Base-by-base conservation (phyloP, 1,140 invertebrate genomes). In the Drosophila grimshawi region DNA sequence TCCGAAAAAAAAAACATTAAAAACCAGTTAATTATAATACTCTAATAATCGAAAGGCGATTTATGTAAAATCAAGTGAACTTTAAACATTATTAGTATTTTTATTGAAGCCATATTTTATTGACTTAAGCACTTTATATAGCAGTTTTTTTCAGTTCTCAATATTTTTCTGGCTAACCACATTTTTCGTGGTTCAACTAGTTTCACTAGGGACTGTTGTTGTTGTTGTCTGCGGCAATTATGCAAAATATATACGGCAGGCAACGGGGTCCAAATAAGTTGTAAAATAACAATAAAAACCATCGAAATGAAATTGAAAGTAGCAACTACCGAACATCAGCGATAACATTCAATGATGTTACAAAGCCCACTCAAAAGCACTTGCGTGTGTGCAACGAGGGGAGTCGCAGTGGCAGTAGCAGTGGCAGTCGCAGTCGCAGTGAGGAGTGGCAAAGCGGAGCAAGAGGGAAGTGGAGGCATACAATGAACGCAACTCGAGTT, bases 271-370 rank as follows among this genome's bases (percentile, higher is more conserved):
- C 82, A 81, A 86, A 79, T 83, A 82, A 86, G 83, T 88, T 88
- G 82, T 82, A 86, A 86, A 81, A 81, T 81, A 71, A 83, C 83
- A 83, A 88, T 83, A 80, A 86, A 82, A 86, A 88, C 88, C 76
- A 74, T 80, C 74, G 65, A 88, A 83, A 74, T 69, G 85, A 86
- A 88, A 86, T 83, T 83, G 83, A 86, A 86, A 86, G 83, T 80
- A 78, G 67, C 67, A 77, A 66, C 64, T 55, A 80, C 53, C 72
- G 41, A 81, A 33, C 63, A 74, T 74, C 60, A 71, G 70, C 48
- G 63, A 64, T 76, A 64, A 63, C 61, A 61, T 51, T 33, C 49
- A 39, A 43, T 66, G 35, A 27, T 56, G 55, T 65, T 35, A 66
- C 39, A 37, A 43, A 32, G 55, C 27, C 30, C 55, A 64, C 19